Base-by-base conservation (phyloP, 1,140 invertebrate genomes). In the Drosophila setifemur region DNA sequence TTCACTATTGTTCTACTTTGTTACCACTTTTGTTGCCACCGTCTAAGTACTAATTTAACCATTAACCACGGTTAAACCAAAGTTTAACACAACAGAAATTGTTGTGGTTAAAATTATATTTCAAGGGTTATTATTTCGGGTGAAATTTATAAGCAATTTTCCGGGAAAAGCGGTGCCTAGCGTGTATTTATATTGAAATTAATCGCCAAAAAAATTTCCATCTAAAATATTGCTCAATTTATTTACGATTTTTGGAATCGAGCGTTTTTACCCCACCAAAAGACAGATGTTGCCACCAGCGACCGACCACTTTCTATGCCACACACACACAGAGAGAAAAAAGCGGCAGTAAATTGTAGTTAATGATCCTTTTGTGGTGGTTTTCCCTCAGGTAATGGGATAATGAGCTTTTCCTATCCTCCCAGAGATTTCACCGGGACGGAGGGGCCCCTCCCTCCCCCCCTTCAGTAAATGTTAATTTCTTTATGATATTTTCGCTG, bases 381-480 rank as follows among this genome's bases (percentile, higher is more conserved):
- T 25, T 66, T 64, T 49, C 58, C 57, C 31, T 16, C 57, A 61
- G 57, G 57, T 61, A 61, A 63, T 49, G 6, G 40, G 42, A 63
- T 64, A 57, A 49, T 49, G 66, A 33, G 42, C 52, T 45, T 45
- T 3, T 64, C 19, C 29, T 55, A 12, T 18, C 25, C 3, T 12
- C 5, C 8, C 35, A 7, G 2, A 23, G n/a, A n/a, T 52, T 42
- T 39, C 6, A 12, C 12, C 12, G 19, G 23, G n/a, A n/a, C n/a
- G n/a, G n/a, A n/a, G n/a, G n/a, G n/a, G n/a, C n/a, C n/a, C n/a
- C n/a, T n/a, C n/a, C n/a, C n/a, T n/a, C n/a, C n/a, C n/a, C n/a
- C n/a, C n/a, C n/a, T n/a, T n/a, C n/a, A 23, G 26, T 6, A 70
- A 70, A 70, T 70, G 67, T 70, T 60, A 60, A 70, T 71, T 70